Percentiles rank a stretch among this genome's conserved stretches.
Evolutionary conservation across 2,888 invertebrate species (phyloP).

Genomic region (Epistrophe eligans): DNA sequence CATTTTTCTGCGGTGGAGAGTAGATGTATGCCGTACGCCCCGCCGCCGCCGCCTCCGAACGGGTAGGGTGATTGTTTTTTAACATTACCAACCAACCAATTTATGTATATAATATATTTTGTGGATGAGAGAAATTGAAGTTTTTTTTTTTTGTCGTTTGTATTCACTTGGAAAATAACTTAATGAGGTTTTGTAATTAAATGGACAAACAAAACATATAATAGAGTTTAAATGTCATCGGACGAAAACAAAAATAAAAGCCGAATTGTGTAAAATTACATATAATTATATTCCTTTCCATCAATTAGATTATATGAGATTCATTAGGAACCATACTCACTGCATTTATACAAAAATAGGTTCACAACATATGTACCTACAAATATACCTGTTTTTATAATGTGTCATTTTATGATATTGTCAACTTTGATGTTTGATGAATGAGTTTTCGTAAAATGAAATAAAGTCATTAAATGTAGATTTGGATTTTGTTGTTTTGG

Average conservation of each 20-base stretch:
- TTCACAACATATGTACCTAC: too few relatives aligned
- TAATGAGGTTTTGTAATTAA: constrained; percentile 58
- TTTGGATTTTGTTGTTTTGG: too few relatives aligned
- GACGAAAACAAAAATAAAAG: constrained; percentile 16
- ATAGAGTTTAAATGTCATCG: constrained; percentile 20
- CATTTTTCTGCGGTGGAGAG: constrained; percentile 14
- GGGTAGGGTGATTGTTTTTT: neutral
- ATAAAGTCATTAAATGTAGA: neutral
- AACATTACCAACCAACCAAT: neutral
- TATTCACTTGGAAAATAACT: constrained; percentile 21
- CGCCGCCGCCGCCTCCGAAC: too few relatives aligned
- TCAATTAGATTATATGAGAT: neutral
- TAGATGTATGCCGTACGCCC: neutral
- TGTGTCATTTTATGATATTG: neutral
- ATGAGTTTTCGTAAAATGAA: constrained; percentile 7
- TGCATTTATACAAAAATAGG: too few relatives aligned
- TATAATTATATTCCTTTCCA: constrained; percentile 31
- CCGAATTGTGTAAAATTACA: constrained; percentile 38
- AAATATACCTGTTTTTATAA: neutral
- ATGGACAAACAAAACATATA: constrained; percentile 19
- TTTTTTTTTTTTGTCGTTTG: neutral
- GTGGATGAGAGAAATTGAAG: neutral
- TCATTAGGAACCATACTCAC: neutral
- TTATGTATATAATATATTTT: neutral
- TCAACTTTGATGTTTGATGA: constrained; percentile 1